Evolutionary conservation across 2,113 vertebrate species (phyloP), one percentile per base, ranked within the genome.

Genomic region (Potamarius usumacintae): DNA sequence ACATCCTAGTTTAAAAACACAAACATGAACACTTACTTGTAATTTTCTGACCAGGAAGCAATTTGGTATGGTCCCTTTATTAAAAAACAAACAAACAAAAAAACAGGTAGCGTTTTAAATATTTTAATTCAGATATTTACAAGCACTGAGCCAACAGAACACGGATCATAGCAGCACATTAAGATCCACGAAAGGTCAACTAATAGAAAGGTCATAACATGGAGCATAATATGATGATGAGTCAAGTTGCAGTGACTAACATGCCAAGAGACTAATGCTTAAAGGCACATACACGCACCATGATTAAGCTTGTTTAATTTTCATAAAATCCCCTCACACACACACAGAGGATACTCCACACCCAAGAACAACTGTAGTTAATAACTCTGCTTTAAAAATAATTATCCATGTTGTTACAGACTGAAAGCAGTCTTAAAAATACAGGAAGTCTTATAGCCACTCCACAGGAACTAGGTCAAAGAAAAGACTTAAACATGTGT

Each of bases 31-130:
- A 7, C 89, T 63, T 95, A 96, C 95, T 94, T 95, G 86, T 89
- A 92, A 89, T 92, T 76, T 77, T 90, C 90, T 9, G 91, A 91
- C 94, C 94, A 95, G 88, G 94, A 90, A 50, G 91, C 14, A 22
- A 92, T 92, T 84, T 92, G 93, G 27, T 90, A 91, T 87, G 89
- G 52, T 65, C 89, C 95, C 95, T 92, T 84, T 62, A 84, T 30
- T 50, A 89, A 82, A 86, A 48, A 81, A 79, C 50, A 86, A 85
- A 67, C 67, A 25, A 60, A 72, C 8, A 34, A 34, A 42, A 42
- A 42, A 42, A 42, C 42, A 42, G 42, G 42, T 18, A 83, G 34
- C 42, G 11, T 76, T 82, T 82, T 20, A 77, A 63, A 17, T 48
- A 53, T 65, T 25, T 86, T 83, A 48, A 69, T 79, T 53, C 63